These are phyloP conservation scores for Drosophila austrosaltans DNA, from an alignment of 2,888 invertebrate species.

Conservation along the genomic window DNA sequence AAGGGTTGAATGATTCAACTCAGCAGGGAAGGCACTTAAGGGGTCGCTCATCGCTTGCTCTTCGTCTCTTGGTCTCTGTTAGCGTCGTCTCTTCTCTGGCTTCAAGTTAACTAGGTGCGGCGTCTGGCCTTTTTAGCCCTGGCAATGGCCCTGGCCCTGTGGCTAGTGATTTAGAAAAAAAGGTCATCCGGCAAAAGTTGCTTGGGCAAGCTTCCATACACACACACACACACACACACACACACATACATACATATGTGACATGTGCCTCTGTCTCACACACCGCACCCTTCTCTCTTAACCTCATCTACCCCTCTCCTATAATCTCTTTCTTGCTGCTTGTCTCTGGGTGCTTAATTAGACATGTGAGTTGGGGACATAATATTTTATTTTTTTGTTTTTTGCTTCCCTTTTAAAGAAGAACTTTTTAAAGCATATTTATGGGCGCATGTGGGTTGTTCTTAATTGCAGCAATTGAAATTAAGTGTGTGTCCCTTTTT, in stretches of 20 bases:
- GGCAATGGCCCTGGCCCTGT: slow-evolving; percentile 58
- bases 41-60: slow-evolving; percentile 36
- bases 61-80: slow-evolving; percentile 1
- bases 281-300: slow-evolving; percentile 12
- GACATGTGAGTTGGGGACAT: slow-evolving; percentile 71
- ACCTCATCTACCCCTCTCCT: slow-evolving; percentile 11
- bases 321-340: not conserved
- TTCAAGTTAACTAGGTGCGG: slow-evolving; percentile 37
- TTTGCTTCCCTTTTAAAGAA: slow-evolving; percentile 38
- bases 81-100: slow-evolving; percentile 5
- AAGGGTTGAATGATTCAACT: slow-evolving; percentile 77
- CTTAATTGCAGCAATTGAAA: slow-evolving; percentile 78
- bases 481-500: slow-evolving; percentile 70
- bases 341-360: slow-evolving; percentile 61
- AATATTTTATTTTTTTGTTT: slow-evolving; percentile 26
- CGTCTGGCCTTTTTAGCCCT: slow-evolving; percentile 58
- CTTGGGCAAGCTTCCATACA: slow-evolving; percentile 40
- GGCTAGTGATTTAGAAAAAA: slow-evolving; percentile 74
- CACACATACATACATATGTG: slow-evolving; percentile 42
- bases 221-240: not conserved
- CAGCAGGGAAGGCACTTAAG: slow-evolving; percentile 36
- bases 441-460: slow-evolving; percentile 58
- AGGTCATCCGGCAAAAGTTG: slow-evolving; percentile 67
- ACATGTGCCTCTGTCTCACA: slow-evolving; percentile 32
- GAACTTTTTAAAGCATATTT: slow-evolving; percentile 75